Base-by-base conservation (phyloP, 2,113 vertebrate species). In the Ptilorrhoa leucosticta region DNA sequence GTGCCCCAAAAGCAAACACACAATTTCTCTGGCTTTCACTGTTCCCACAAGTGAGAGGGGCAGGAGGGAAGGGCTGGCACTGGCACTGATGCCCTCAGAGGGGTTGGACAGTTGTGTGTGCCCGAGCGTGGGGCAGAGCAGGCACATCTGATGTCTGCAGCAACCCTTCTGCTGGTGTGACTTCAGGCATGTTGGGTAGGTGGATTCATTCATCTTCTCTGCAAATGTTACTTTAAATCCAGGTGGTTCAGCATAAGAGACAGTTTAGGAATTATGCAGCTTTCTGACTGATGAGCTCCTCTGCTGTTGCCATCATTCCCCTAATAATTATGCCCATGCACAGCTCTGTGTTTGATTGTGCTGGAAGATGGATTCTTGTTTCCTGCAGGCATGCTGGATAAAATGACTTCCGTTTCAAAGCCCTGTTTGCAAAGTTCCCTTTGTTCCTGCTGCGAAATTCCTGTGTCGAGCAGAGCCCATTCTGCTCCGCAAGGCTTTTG, bases 251-350 rank as follows among this genome's bases (percentile, higher is more conserved):
- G 35, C 47, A 30, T n/a, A 51, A 94, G 83, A 95, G 94, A 78
- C 94, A 85, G 91, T 69, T 94, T 77, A 91, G 89, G 72, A 91
- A 90, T 63, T 42, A 87, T 24, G 86, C 15, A 27, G 87, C 65
- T 66, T 56, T 83, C 95, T 95, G 97, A 95, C 87, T 61, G 96
- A 93, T 83, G 93, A 93, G 94, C 33, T 58, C 82, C 66, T 57
- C 92, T 58, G 31, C 65, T 12, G 19, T 71, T 95, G 73, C 79
- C 95, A 89, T 96, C 95, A 60, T 30, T 57, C 93, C 42, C 37
- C 93, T 96, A 77, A 91, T 88, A 93, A 90, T 93, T 76, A 51
- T 69, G 90, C 96, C 96, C 92, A 39, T 77, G 92, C 94, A 70
- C 61, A 96, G 89, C 93, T 92, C 96, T 69, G 91, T 18, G 10